A percentile compares a stretch with the other conserved stretches of the same genome.
phyloP scores from a whole-genome alignment of 2,113 vertebrate genomes.

The Bos indicus region DNA sequence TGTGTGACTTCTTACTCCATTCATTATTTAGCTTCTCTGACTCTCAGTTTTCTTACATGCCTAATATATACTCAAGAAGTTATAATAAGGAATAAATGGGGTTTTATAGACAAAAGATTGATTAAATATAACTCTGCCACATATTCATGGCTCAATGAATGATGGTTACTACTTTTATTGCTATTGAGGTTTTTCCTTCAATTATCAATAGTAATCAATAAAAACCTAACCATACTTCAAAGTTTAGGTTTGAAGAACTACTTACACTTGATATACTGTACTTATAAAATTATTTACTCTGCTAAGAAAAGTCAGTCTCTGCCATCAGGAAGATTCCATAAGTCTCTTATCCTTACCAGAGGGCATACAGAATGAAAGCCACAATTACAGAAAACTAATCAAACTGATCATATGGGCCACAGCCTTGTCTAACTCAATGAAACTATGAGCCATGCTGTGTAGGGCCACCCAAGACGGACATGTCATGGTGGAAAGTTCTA shows the following conservation, averaged over 20 bases:
- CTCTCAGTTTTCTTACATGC: neutral
- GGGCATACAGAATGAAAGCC: neutral
- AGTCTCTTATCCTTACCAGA: neutral
- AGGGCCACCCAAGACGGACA: rapidly evolving
- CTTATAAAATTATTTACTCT: neutral
- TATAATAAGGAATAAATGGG: neutral
- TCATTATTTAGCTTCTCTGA: neutral
- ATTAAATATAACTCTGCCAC: neutral
- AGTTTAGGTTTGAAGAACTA: neutral
- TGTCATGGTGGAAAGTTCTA: neutral
- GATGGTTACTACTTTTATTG: neutral
- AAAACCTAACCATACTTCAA: neutral
- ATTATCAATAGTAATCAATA: neutral
- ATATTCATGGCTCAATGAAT: neutral
- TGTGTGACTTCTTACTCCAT: neutral
- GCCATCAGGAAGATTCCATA: neutral
- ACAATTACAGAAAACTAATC: neutral
- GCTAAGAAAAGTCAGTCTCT: neutral
- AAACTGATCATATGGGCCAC: neutral
- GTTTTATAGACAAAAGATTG: neutral
- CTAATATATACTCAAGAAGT: neutral
- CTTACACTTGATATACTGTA: neutral
- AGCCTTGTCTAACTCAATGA: neutral
- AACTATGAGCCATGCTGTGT: neutral
- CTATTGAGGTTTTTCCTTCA: neutral